Base-by-base conservation (phyloP, 1,140 invertebrate genomes). In the Drosophila lacertosa region DNA sequence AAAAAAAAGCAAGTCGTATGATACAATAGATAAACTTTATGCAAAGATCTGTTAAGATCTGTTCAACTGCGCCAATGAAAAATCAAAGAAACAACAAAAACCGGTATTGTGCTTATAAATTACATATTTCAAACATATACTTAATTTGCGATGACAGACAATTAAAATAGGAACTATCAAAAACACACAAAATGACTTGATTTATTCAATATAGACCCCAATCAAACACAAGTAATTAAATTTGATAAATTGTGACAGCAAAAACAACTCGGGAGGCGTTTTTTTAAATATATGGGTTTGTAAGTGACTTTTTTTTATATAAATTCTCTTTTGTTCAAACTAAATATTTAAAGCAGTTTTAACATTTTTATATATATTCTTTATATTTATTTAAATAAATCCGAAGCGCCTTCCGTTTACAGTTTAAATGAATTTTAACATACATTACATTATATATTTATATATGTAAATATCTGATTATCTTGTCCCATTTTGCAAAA, bases 21-120 rank as follows among this genome's bases (percentile, higher is more conserved):
- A 55, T 42, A 16, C 33, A 54, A 48, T 63, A 54, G 66, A 48
- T 55, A 33, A 44, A 44, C 51, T 53, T 22, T 51, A 42, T 59
- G 33, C 35, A 50, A 33, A 16, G 32, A 37, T 53, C 4, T 5
- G 11, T 3, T 10, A 26, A 24, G 20, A 4, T 45, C 5, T 44
- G 20, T 20, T 20, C 2, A 42, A 20, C 22, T 44, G 16, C 11
- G 39, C 20, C 9, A 24, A 44, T n/a, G 2, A 15, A 40, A 29
- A 29, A 29, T 29, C 26, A 29, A 29, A 29, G 26, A 29, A 29
- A 7, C 26, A 29, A 29, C 6, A 22, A 29, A 29, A 29, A 29
- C 26, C 26, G 7, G 26, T 26, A 26, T 29, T 29, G 26, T 29
- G 7, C 26, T 7, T 29, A 29, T 29, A 29, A 29, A 29, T 9